Evolutionary conservation across 2,113 vertebrate genomes (phyloP), one percentile per base, ranked within the genome.

Genomic region (Catharus fuscescens): DNA sequence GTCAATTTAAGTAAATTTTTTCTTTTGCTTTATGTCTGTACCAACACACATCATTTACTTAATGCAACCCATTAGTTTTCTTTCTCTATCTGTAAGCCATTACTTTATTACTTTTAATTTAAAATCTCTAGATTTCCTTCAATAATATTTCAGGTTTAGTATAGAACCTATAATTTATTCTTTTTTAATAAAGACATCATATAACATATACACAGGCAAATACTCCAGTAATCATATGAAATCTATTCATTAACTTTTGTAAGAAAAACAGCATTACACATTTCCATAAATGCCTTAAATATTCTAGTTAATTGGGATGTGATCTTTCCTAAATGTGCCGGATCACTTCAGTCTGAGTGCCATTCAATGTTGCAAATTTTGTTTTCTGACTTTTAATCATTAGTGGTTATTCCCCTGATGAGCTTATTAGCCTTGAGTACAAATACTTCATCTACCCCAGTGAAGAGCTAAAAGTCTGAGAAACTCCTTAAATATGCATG

Each of bases 391-490:
- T 95, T 78, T 8, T 64, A 86, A 80, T 94, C 64, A 10, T 86
- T 93, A 90, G n/a, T 73, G 64, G 42, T 84, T 96, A 66, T 88
- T 96, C 76, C 65, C 76, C 72, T 78, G 92, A 52, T 91, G 85
- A 93, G 86, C 72, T 86, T 82, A 70, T 83, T 96, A 92, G 76
- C 71, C 71, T 78, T 66, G 60, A 90, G 92, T 90, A 62, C 67
- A 88, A 92, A 80, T 52, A 64, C 60, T 88, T 86, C 32, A 50
- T 88, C 36, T 88, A 70, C 64, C 71, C 52, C 40, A 60, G 31
- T 44, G 47, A 95, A 78, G 62, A 77, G 36, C 34, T 59, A 7
- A 5, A 42, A 66, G 47, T 80, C 71, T 93, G 21, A 62, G 54
- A 26, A 83, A 32, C 19, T 80, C 21, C 42, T 92, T 64, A 70